Evolutionary conservation across 1,140 invertebrate genomes (phyloP), one percentile per base, ranked within the genome.

Genomic region (Trypoxylus dichotomus): DNA sequence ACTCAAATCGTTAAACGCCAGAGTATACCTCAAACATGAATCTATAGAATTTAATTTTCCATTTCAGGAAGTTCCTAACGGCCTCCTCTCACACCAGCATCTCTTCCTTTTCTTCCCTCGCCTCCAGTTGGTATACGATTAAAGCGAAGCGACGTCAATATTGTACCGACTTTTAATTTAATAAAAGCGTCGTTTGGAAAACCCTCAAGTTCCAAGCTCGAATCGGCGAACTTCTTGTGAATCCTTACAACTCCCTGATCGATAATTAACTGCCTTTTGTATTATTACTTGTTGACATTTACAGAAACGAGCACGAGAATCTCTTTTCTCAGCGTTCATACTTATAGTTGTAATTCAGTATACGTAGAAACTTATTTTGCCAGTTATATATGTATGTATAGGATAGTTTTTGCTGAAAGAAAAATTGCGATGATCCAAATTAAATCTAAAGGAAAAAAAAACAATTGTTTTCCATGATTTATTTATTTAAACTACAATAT

Each of bases 271-370:
- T 68, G 60, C 60, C 60, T 68, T 27, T 29, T 68, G 60, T 68
- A 68, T 68, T 37, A 37, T 58, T 68, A 68, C 60, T 68, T 68
- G 60, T 68, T 68, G 60, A 29, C 60, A 68, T 68, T 68, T 68
- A 29, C 24, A 68, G 11, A 68, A 68, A 68, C 60, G 13, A 24
- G 13, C 13, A 27, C 60, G 15, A 68, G 27, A 24, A 25, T 68
- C 32, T 37, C 32, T 37, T 2, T 37, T 37, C 32, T 7, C 10
- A 37, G 10, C 32, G 32, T 2, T n/a, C n/a, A n/a, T n/a, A n/a
- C n/a, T 37, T 37, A 8, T 37, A 37, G 10, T 37, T 37, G 32
- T 8, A 2, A 37, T 5, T 7, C 5, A 37, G 3, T 8, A 2
- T 37, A 37, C 32, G 32, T 37, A 37, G 1, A 37, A 1, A 37